Evolutionary conservation across 23 tunicate species (phyloP).

Genomic region (Clavelina lepadiformis): DNA sequence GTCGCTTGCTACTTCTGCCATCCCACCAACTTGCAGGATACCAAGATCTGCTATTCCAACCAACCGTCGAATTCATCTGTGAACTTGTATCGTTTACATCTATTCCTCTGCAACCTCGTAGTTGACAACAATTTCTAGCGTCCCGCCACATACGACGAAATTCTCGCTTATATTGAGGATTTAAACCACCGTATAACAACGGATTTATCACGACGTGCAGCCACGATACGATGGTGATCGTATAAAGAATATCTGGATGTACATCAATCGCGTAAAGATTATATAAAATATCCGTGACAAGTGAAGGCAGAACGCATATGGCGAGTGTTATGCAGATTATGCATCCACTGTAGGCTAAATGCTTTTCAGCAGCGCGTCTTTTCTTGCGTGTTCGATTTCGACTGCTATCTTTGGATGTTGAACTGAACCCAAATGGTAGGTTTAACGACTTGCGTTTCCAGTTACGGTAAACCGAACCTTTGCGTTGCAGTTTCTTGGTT

Average conservation of each 20-base stretch:
- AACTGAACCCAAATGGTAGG: slow-evolving; percentile 23
- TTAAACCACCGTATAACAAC: slow-evolving; percentile 59
- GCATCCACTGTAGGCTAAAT: slow-evolving; percentile 76
- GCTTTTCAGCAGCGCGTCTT: slow-evolving; percentile 68
- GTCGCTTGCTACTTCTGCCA: background rate
- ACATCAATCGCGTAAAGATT: slow-evolving; percentile 2
- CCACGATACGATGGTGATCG: slow-evolving; percentile 63
- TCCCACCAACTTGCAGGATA: slow-evolving; percentile 11
- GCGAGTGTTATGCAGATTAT: slow-evolving; percentile 68
- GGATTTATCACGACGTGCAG: slow-evolving; percentile 62
- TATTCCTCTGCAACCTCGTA: background rate
- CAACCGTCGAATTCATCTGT: background rate
- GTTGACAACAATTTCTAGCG: background rate
- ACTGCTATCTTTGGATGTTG: slow-evolving; percentile 2
- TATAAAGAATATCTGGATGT: slow-evolving; percentile 23
- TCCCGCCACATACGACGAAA: slow-evolving; percentile 37
- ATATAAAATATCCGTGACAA: slow-evolving; percentile 29
- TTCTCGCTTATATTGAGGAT: slow-evolving; percentile 62
- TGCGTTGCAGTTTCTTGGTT: slow-evolving; percentile 1
- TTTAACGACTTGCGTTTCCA: slow-evolving; percentile 39
- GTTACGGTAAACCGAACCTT: slow-evolving; percentile 13
- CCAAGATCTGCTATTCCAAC: slow-evolving; percentile 4
- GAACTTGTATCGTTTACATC: background rate
- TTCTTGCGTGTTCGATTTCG: slow-evolving; percentile 21
- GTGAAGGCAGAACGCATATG: slow-evolving; percentile 46